Base-by-base conservation (phyloP, 2,888 invertebrate genomes). In the Nemoura dubitans region DNA sequence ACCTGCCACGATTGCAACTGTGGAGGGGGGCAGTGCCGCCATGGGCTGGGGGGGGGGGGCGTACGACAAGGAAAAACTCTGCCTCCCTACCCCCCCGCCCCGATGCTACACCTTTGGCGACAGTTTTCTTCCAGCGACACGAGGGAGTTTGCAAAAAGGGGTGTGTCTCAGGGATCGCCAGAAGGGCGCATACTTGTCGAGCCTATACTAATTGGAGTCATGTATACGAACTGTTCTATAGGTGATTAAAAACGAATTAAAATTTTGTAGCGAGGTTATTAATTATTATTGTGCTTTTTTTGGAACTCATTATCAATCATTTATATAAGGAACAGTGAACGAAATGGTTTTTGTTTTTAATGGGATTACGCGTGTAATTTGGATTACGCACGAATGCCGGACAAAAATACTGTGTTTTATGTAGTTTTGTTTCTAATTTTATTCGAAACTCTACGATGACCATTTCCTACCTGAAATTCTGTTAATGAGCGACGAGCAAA, bases 1-100 rank as follows among this genome's bases (percentile, higher is more conserved):
- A 84, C 86, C 86, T 86, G 86, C 82, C 86, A 77, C 43, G 16
- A 59, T 21, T 59, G 76, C 29, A 27, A 21, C 29, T 28, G 76
- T 76, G 81, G 30, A 10, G 28, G n/a, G 30, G n/a, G 30, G 30
- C 2, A 30, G n/a, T 10, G 28, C 81, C 28, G 21, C 0, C 21
- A 21, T 2, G 26, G 78, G 78, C 28, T 26, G 27, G 78, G 78
- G 26, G 16, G 78, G 28, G 27, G 78, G 7, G 78, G 6, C 26
- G n/a, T 76, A 1, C 78, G 78, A 5, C 76, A 76, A 2, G 76
- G 76, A 76, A 76, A 36, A 76, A 76, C 76, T 7, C 76, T 25
- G 5, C 76, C 10, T 36, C 36, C 36, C 5, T 36, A 6, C 10
- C 36, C 36, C 36, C 36, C 5, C 59, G 6, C 59, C 6, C 2